phyloP scores from a whole-genome alignment of 2,797 vertebrate genomes.

The Dendrocincla tyrannina region DNA sequence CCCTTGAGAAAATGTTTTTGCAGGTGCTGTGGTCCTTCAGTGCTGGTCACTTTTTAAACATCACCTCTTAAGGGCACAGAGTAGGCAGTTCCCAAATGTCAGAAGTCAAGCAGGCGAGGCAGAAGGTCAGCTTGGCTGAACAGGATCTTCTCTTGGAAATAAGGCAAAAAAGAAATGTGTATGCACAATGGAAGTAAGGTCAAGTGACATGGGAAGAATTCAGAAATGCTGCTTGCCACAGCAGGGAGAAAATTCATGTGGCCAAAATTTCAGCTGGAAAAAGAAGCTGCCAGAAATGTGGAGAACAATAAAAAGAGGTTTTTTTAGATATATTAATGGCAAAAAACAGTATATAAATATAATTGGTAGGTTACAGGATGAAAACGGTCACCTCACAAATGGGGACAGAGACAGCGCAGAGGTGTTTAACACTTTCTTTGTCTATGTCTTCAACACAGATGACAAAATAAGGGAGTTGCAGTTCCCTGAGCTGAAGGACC shows the following conservation, averaged over 20 bases:
- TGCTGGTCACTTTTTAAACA: not conserved
- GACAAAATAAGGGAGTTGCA: not conserved
- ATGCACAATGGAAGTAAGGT: not conserved
- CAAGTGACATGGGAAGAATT: not conserved
- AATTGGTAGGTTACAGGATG: not conserved
- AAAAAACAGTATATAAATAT: not conserved
- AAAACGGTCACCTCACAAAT: not conserved
- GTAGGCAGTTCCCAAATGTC: not conserved
- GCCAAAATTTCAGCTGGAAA: not conserved
- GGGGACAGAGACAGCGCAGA: not conserved
- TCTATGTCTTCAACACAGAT: not conserved
- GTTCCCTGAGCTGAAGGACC: not conserved
- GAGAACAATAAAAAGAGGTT: not conserved
- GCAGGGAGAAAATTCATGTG: rapidly evolving
- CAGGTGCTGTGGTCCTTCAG: not conserved
- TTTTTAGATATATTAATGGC: not conserved
- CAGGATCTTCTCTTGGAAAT: not conserved
- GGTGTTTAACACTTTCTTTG: not conserved
- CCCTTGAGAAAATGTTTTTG: not conserved
- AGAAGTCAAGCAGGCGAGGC: not conserved
- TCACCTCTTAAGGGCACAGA: not conserved
- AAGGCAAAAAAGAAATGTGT: not conserved
- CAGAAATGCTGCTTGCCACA: not conserved
- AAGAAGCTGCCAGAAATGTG: not conserved
- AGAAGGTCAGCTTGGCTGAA: not conserved